Percentiles rank a stretch among this genome's conserved stretches.
Conservation (phyloP, 2,797 vertebrate genomes). For the Glyptemys insculpta region DNA sequence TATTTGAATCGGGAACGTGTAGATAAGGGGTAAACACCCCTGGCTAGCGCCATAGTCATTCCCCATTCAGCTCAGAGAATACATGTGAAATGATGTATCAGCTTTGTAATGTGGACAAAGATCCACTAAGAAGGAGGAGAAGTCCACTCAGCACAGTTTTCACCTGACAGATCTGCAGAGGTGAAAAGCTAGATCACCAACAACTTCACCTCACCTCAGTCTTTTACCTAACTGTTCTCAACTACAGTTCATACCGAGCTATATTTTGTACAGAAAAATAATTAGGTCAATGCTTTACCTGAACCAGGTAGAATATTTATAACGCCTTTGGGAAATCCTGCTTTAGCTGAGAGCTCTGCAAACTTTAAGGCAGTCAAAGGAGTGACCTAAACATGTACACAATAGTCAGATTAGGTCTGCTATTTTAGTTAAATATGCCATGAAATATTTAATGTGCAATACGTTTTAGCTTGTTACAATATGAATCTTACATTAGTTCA, state of each 20-base stretch:
- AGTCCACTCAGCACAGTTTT: neutral
- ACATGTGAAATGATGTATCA: neutral
- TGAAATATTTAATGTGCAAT: neutral
- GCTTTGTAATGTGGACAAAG: neutral
- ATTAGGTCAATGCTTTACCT: constrained; percentile 82
- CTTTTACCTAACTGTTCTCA: neutral
- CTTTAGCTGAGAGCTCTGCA: constrained; percentile 92
- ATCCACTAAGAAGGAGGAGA: neutral
- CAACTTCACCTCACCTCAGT: neutral
- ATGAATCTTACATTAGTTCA: neutral
- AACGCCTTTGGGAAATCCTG: constrained; percentile 95
- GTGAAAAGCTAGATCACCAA: neutral
- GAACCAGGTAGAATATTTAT: constrained; percentile 97
- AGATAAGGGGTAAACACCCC: neutral
- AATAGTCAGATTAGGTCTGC: neutral
- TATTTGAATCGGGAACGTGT: neutral
- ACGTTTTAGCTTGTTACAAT: neutral
- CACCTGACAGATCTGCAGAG: neutral
- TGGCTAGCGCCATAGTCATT: neutral
- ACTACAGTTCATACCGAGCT: neutral
- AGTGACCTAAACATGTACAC: constrained; percentile 88
- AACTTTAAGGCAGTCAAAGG: constrained; percentile 97
- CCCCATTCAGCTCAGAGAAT: neutral
- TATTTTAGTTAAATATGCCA: neutral
- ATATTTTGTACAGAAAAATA: neutral